Base-by-base conservation (phyloP, 2,113 vertebrate species). In the Podilymbus podiceps region DNA sequence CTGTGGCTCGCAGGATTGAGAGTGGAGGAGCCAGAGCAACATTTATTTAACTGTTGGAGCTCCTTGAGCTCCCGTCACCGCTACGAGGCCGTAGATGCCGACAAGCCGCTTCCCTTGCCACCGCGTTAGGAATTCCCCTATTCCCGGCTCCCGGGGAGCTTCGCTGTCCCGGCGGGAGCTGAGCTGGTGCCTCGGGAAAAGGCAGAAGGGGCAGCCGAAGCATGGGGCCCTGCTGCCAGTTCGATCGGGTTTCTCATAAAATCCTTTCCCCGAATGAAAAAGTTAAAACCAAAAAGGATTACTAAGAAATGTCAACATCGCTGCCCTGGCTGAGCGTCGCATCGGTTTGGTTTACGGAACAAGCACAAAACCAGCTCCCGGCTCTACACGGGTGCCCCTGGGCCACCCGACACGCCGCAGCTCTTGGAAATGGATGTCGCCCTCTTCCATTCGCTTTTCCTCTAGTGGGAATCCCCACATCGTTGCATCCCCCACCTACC, bases 181-280 rank as follows among this genome's bases (percentile, higher is more conserved):
- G 55, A 46, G 63, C 12, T 23, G 1, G 4, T 5, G 6, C 3
- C 59, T 19, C 12, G 2, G 79, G 3, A 38, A 17, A 53, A 38
- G 20, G 69, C 38, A 20, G 30, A 17, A 44, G 59, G 25, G 25
- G 38, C 53, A 7, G 1, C 28, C 8, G 4, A 10, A 49, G 30
- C 60, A 1, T 44, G 23, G 2, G 2, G 11, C 46, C 6, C 10
- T 12, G 2, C 46, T 2, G 18, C 38, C 35, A 0, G 0, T 11
- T 21, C 7, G 11, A 4, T 50, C 4, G 4, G 71, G 23, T 33
- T 46, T 53, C 56, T 31, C 56, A 5, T 10, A 33, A 71, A 71
- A 35, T 20, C 64, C 42, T 55, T 63, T 35, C 49, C 31, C 50
- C 21, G 23, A 11, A 8, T 4, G 13, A 33, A 40, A 28, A 60